phyloP scores from a whole-genome alignment of 1,140 invertebrate species.

The Polyergus mexicanus region DNA sequence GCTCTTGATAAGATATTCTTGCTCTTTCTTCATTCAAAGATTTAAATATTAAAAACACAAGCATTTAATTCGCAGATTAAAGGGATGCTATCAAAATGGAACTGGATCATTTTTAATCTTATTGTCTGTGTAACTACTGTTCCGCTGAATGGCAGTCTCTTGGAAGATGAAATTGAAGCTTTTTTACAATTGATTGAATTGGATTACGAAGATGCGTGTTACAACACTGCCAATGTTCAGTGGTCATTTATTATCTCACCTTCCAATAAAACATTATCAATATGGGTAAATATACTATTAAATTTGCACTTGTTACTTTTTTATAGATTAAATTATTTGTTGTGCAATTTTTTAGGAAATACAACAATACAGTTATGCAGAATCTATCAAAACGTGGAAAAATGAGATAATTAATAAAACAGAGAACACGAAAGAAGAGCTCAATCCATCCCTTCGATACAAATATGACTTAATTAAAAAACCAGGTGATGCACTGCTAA shows the following conservation, averaged over 20 bases:
- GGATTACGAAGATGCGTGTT: conserved; percentile 82
- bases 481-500: conserved; percentile 87
- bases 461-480: conserved; percentile 82
- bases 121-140: conserved; percentile 54
- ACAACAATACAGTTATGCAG: conserved; percentile 67
- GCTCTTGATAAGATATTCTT: background rate
- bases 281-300: conserved; percentile 75
- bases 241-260: conserved; percentile 79
- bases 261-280: conserved; percentile 66
- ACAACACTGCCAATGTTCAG: conserved; percentile 73
- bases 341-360: conserved; percentile 71
- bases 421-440: conserved; percentile 27
- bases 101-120: conserved; percentile 68
- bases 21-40: background rate
- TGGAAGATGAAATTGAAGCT: conserved; percentile 42
- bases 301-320: background rate
- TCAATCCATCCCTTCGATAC: conserved; percentile 63
- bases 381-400: conserved; percentile 70
- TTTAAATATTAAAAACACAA: background rate
- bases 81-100: conserved; percentile 78
- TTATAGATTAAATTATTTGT: conserved; percentile 1
- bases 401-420: conserved; percentile 40
- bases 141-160: background rate
- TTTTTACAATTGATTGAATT: conserved; percentile 78
- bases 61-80: conserved; percentile 55